phyloP scores from a whole-genome alignment of 2,113 vertebrate species.

The Oryzias javanicus region DNA sequence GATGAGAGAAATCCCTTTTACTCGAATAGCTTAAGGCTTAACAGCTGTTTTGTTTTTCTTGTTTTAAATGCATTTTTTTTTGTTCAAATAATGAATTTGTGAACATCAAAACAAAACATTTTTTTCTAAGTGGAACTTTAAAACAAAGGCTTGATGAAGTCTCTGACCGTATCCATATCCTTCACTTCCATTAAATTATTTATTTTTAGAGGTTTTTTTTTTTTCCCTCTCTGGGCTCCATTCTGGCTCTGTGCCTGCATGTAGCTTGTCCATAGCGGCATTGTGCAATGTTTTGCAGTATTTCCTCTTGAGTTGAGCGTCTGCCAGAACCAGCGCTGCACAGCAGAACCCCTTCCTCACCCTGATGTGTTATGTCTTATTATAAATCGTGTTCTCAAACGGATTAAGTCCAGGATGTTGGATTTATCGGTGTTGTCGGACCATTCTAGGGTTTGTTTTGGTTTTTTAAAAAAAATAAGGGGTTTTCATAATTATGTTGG shows the following conservation, averaged over 20 bases:
- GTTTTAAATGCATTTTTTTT: constrained; percentile 42
- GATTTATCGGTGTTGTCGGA: constrained; percentile 30
- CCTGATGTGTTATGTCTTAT: constrained; percentile 24
- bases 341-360: constrained; percentile 2
- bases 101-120: too few relatives aligned
- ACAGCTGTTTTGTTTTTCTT: constrained; percentile 73
- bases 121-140: constrained; percentile 38
- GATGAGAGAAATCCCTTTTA: constrained; percentile 74
- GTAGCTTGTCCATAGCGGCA: constrained; percentile 56
- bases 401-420: background rate
- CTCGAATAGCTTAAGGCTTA: constrained; percentile 76
- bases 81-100: constrained; percentile 66
- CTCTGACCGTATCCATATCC: constrained; percentile 10
- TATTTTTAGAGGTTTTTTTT: background rate
- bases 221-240: constrained; percentile 17
- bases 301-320: constrained; percentile 60
- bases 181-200: constrained; percentile 33
- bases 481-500: constrained; percentile 34
- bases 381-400: constrained; percentile 8
- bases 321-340: constrained; percentile 49
- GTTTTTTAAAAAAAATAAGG: constrained; percentile 18
- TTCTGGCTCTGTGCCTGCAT: constrained; percentile 46
- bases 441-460: constrained; percentile 34
- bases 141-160: constrained; percentile 12
- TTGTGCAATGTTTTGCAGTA: constrained; percentile 73